Evolutionary conservation across 2,888 invertebrate genomes (phyloP).

Genomic region (Lysandra bellargus): DNA sequence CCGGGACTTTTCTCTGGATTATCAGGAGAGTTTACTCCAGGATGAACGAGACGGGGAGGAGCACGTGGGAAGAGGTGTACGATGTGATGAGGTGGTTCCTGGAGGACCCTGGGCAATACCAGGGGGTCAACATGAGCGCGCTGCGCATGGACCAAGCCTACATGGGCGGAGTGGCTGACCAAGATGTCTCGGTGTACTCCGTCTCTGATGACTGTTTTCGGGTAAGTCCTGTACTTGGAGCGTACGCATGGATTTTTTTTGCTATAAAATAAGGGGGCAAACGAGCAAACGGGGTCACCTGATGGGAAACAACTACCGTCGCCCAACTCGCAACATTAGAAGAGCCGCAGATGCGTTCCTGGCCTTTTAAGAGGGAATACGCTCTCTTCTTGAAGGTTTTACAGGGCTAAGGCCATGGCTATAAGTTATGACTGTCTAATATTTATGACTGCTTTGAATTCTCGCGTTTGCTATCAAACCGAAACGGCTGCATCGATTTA

Average conservation of each 20-base stretch:
- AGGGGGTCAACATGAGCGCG: conserved; percentile 78
- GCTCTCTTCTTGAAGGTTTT: too few species aligned
- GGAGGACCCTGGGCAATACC: conserved; percentile 79
- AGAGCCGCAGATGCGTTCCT: background rate
- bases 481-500: too few species aligned
- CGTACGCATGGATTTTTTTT: background rate
- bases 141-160: conserved; percentile 86
- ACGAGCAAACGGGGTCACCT: too few species aligned
- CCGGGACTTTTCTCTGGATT: too few species aligned
- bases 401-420: too few species aligned
- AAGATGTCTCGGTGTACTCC: conserved; percentile 80
- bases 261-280: too few species aligned
- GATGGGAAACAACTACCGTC: too few species aligned
- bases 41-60: conserved; percentile 63
- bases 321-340: too few species aligned
- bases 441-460: too few species aligned
- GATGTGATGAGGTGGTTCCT: conserved; percentile 77
- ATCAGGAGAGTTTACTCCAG: background rate
- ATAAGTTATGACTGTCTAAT: too few species aligned
- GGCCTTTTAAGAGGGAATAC: too few species aligned
- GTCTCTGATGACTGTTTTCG: conserved; percentile 86
- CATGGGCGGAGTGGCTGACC: conserved; percentile 63
- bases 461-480: too few species aligned
- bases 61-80: conserved; percentile 69
- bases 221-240: conserved; percentile 69